Percentiles rank a stretch among this genome's conserved stretches.
phyloP scores from a whole-genome alignment of 2,113 vertebrate genomes.

The Mormyrus lacerda region DNA sequence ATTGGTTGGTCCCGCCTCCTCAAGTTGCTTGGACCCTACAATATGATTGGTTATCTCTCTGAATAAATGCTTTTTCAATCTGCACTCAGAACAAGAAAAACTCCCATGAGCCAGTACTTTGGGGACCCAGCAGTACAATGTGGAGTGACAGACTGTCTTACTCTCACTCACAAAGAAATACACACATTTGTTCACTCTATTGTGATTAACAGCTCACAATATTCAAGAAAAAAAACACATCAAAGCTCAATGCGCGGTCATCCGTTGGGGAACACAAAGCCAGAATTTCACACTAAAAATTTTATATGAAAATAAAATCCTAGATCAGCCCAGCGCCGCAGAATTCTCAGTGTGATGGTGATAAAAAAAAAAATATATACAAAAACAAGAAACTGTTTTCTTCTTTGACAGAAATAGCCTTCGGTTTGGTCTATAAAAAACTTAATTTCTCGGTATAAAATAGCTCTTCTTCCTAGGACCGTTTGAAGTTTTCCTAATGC shows the following conservation, averaged over 20 bases:
- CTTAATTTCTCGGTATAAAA: conserved; percentile 33
- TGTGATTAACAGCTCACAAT: not conserved
- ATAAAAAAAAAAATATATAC: conserved; percentile 32
- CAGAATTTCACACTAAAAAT: conserved; percentile 29
- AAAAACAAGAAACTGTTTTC: conserved; percentile 33
- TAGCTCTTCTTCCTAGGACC: not conserved
- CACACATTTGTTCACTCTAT: not conserved
- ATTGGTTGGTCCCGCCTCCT: too few species aligned
- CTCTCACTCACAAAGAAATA: too few species aligned
- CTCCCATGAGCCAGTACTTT: not conserved
- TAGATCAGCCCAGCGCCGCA: conserved; percentile 39
- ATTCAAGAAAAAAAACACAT: conserved; percentile 16
- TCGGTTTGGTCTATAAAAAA: conserved; percentile 42
- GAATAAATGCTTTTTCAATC: too few species aligned
- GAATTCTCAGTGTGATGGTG: conserved; percentile 48
- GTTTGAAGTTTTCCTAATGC: not conserved
- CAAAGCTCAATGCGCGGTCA: not conserved
- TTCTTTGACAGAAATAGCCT: conserved; percentile 28
- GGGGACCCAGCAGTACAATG: not conserved
- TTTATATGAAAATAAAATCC: conserved; percentile 27
- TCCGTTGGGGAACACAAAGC: conserved; percentile 23
- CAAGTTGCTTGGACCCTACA: too few species aligned
- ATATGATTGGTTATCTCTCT: too few species aligned
- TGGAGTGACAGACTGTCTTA: not conserved
- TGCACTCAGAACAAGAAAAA: too few species aligned